Evolutionary conservation across 1,140 invertebrate species (phyloP).

Genomic region (Euglossa dilemma): DNA sequence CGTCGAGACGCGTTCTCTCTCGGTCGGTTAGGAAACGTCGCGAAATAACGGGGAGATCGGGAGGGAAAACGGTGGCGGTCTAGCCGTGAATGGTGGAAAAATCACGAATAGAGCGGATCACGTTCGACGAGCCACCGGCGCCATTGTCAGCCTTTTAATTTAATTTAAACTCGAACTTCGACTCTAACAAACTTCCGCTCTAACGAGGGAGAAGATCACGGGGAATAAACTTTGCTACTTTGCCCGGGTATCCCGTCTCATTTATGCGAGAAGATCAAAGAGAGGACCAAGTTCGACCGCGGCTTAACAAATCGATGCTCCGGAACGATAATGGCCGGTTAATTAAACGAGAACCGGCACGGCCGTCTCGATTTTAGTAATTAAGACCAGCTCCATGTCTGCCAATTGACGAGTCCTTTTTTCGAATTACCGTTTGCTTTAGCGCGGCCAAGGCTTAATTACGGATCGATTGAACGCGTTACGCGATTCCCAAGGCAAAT

Average conservation of each 20-base stretch:
- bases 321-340: conserved; percentile 11
- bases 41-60: background rate
- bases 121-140: too few species aligned
- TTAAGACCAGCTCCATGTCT: background rate
- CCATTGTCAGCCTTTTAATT: background rate
- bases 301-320: conserved; percentile 35
- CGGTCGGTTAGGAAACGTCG: background rate
- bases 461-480: background rate
- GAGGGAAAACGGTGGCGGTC: background rate
- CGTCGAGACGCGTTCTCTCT: background rate
- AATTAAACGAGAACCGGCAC: conserved; percentile 19
- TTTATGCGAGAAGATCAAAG: conserved; percentile 20
- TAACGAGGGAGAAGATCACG: background rate
- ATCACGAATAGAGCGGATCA: background rate
- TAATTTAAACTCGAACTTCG: background rate
- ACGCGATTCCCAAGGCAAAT: background rate
- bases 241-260: background rate
- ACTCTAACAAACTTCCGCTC: background rate
- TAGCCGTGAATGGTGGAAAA: background rate
- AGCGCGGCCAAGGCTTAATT: background rate
- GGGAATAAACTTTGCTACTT: conserved; percentile 15
- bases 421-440: background rate
- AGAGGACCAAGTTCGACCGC: conserved; percentile 1
- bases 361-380: background rate
- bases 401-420: background rate